Percentiles rank a stretch among this genome's conserved stretches.
Evolutionary conservation across 2,113 vertebrate genomes (phyloP).

Genomic region (Bujurquina vittata): DNA sequence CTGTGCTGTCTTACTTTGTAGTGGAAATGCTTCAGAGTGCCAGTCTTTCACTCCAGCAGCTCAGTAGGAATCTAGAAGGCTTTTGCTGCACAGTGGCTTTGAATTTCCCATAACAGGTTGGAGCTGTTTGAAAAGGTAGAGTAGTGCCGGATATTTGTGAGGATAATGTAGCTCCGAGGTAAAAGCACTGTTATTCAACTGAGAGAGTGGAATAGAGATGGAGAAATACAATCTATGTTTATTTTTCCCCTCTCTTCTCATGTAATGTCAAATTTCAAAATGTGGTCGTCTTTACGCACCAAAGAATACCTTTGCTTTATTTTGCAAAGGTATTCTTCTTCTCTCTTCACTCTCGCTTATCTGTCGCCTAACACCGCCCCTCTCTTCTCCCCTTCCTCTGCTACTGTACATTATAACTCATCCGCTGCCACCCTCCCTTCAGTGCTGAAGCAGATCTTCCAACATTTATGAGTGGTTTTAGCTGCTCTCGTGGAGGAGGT

Average conservation of each 20-base stretch:
- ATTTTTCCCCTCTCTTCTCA: slow-evolving; percentile 2
- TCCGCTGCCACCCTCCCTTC: not conserved
- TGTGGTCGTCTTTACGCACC: not conserved
- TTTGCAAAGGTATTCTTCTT: slow-evolving; percentile 1
- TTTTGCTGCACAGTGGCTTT: slow-evolving; percentile 23
- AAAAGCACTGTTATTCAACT: slow-evolving; percentile 37
- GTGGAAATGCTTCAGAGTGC: slow-evolving; percentile 3
- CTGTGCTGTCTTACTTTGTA: slow-evolving; percentile 15
- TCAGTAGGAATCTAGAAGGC: slow-evolving; percentile 21
- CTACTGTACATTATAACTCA: slow-evolving; percentile 29
- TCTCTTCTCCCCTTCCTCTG: slow-evolving; percentile 7
- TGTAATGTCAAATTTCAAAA: slow-evolving; percentile 18
- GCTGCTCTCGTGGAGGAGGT: slow-evolving; percentile 52
- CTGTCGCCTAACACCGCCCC: not conserved
- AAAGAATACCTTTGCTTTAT: slow-evolving; percentile 4
- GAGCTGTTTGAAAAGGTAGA: slow-evolving; percentile 26
- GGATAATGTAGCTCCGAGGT: slow-evolving; percentile 32
- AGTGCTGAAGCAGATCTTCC: slow-evolving; percentile 48
- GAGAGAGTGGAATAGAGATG: not conserved
- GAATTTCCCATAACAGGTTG: slow-evolving; percentile 30
- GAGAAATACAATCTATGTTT: not conserved
- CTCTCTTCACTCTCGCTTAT: not conserved
- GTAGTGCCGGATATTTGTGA: slow-evolving; percentile 27
- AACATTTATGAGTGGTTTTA: slow-evolving; percentile 70
- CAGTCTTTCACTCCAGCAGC: slow-evolving; percentile 17